Evolutionary conservation across 2,888 invertebrate species (phyloP).

Genomic region (Nycteola revayana): DNA sequence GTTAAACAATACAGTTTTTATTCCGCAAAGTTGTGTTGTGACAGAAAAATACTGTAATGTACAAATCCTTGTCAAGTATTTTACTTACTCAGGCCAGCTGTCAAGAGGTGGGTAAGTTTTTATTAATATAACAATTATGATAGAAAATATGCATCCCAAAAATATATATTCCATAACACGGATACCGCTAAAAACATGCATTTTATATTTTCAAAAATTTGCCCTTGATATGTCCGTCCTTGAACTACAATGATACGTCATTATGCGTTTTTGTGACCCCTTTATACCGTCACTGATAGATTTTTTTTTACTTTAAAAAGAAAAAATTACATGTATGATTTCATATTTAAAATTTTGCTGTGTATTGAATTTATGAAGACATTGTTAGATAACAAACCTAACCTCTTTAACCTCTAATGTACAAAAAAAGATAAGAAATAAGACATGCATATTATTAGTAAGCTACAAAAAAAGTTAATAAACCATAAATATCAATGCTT

Average conservation of each 20-base stretch:
- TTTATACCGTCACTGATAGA: constrained; percentile 25
- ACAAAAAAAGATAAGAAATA: constrained; percentile 14
- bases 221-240: constrained; percentile 72
- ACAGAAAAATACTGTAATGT: constrained; percentile 82
- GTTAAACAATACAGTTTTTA: constrained; percentile 53
- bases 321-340: constrained; percentile 1
- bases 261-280: constrained; percentile 38
- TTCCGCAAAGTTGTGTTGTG: constrained; percentile 51
- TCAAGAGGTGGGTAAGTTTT: constrained; percentile 90
- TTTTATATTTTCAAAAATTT: constrained; percentile 25
- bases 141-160: no score
- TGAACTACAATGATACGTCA: constrained; percentile 59
- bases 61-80: constrained; percentile 83
- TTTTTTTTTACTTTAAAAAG: constrained; percentile 15
- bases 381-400: constrained; percentile 63
- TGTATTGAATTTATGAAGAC: constrained; percentile 1
- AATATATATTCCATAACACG: no score
- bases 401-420: constrained; percentile 58
- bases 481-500: no score
- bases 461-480: no score
- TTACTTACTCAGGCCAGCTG: constrained; percentile 85
- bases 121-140: constrained; percentile 26
- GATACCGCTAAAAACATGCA: no score
- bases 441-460: background rate
- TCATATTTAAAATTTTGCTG: no score